These are phyloP conservation scores for Dryoscopus gambensis DNA, from an alignment of 2,113 vertebrate genomes.

Conservation along the genomic window DNA sequence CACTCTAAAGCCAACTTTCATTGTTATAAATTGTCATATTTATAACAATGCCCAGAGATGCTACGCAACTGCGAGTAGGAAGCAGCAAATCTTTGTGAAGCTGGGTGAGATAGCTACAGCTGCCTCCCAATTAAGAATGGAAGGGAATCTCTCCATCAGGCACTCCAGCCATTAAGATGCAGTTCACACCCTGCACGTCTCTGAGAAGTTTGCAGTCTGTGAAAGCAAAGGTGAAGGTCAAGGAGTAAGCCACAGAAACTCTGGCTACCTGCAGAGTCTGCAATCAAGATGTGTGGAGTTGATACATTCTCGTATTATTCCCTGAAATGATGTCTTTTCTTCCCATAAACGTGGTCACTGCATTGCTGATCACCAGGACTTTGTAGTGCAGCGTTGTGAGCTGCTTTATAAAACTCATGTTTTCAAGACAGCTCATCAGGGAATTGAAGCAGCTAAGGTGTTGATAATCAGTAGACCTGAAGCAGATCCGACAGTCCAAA, in stretches of 20 bases:
- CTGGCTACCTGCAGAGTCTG: constrained; percentile 49
- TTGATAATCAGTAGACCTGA: constrained; percentile 35
- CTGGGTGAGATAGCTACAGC: background rate
- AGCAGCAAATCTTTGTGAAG: background rate
- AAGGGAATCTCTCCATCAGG: background rate
- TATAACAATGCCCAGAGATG: background rate
- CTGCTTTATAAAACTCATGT: constrained; percentile 27
- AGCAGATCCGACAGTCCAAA: constrained; percentile 38
- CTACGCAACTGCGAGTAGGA: background rate
- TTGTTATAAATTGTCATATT: background rate
- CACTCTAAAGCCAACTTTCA: background rate
- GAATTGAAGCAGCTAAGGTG: constrained; percentile 51
- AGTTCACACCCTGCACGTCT: background rate
- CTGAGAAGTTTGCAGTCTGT: constrained; percentile 23
- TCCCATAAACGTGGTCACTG: constrained; percentile 18
- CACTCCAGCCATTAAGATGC: constrained; percentile 15
- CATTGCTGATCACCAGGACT: constrained; percentile 11
- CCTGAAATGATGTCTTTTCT: constrained; percentile 38
- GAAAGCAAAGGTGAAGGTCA: constrained; percentile 35
- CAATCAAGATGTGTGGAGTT: constrained; percentile 45
- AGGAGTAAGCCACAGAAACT: constrained; percentile 44
- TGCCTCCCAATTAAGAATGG: background rate
- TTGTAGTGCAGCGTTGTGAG: background rate
- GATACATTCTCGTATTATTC: constrained; percentile 16
- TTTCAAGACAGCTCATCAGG: constrained; percentile 29